phyloP scores from a whole-genome alignment of 2,888 invertebrate genomes.

The Agonopterix subpropinquella region DNA sequence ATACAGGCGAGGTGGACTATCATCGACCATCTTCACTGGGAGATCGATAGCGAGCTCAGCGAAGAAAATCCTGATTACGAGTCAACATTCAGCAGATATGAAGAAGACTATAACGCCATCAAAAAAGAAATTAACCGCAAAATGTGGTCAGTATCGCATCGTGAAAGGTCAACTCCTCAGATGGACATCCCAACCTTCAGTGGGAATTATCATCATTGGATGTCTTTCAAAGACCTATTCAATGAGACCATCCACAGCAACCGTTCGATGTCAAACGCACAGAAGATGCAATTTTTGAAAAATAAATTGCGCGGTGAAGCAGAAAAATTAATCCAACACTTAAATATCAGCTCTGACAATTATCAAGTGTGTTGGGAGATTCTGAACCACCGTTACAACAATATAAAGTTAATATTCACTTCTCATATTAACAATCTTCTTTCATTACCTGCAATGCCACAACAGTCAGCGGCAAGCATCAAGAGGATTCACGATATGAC shows the following conservation, averaged over 20 bases:
- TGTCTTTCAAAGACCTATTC: slow-evolving; percentile 12
- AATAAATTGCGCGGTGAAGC: too few relatives aligned
- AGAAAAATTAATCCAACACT: too few relatives aligned
- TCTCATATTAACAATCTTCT: slow-evolving; percentile 2
- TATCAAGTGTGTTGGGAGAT: slow-evolving; percentile 2
- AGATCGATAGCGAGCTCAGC: slow-evolving; percentile 1
- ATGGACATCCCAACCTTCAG: slow-evolving; percentile 4
- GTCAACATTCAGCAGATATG: background rate
- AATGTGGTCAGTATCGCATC: slow-evolving; percentile 5
- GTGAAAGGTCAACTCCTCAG: slow-evolving; percentile 7
- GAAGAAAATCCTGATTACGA: background rate
- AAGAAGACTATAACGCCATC: background rate
- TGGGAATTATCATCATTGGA: slow-evolving; percentile 8
- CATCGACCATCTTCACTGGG: slow-evolving; percentile 9
- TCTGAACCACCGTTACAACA: slow-evolving; percentile 13
- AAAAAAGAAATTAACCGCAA: slow-evolving; percentile 3
- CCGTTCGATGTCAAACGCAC: slow-evolving; percentile 8
- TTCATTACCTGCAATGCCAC: slow-evolving; percentile 6
- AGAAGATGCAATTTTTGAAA: too few relatives aligned
- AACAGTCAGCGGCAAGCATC: slow-evolving; percentile 6
- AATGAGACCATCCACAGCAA: slow-evolving; percentile 16
- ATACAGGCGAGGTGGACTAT: slow-evolving; percentile 10
- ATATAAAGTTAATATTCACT: slow-evolving; percentile 2
- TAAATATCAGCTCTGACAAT: too few relatives aligned
- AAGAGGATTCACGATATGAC: slow-evolving; percentile 13